Evolutionary conservation across 2,888 invertebrate genomes (phyloP).

Genomic region (Rhopalosiphum nymphaeae): DNA sequence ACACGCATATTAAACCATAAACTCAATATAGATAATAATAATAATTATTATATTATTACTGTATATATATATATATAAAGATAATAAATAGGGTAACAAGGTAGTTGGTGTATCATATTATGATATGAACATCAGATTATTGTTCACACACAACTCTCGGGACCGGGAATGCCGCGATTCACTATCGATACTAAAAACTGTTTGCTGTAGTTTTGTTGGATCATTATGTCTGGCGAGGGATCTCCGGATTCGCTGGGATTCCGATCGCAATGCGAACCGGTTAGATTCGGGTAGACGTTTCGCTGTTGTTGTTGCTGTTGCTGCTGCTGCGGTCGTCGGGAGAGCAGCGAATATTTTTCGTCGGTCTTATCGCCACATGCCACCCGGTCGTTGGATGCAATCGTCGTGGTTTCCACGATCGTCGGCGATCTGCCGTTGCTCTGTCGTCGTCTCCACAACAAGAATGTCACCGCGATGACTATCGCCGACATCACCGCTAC

Average conservation of each 20-base stretch:
- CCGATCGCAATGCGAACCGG: background rate
- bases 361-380: background rate
- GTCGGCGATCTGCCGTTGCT: background rate
- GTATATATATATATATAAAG: background rate
- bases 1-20: background rate
- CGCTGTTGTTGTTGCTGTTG: background rate
- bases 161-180: conserved; percentile 44
- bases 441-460: conserved; percentile 12
- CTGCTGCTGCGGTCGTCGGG: background rate
- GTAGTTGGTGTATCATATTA: background rate
- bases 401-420: background rate
- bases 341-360: background rate
- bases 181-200: conserved; percentile 44
- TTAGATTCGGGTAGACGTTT: conserved; percentile 43
- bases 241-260: background rate
- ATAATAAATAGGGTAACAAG: background rate
- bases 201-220: conserved; percentile 37
- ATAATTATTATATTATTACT: background rate
- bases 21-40: background rate
- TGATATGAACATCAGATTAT: background rate
- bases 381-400: background rate
- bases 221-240: conserved; percentile 45
- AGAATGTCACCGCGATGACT: background rate
- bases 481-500: background rate
- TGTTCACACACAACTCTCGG: conserved; percentile 52